phyloP scores from a whole-genome alignment of 2,888 invertebrate genomes.

The Pelosia muscerda region DNA sequence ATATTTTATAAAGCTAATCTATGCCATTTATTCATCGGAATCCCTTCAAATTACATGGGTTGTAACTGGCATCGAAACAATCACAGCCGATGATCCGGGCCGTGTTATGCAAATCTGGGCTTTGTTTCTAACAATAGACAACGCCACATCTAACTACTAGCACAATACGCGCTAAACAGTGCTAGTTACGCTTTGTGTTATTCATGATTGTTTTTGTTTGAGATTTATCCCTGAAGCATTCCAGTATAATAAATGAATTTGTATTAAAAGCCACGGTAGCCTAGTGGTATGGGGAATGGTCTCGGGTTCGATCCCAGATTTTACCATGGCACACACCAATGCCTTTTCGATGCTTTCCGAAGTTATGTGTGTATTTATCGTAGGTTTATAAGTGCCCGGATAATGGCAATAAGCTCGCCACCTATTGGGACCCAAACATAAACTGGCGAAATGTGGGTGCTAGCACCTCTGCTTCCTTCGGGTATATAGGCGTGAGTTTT shows the following conservation, averaged over 20 bases:
- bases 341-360: too few relatives aligned
- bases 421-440: too few relatives aligned
- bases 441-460: too few relatives aligned
- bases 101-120: slow-evolving; percentile 83
- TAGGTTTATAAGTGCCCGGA: too few relatives aligned
- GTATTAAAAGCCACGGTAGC: slow-evolving; percentile 9
- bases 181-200: slow-evolving; percentile 59
- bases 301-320: too few relatives aligned
- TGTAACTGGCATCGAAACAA: slow-evolving; percentile 81
- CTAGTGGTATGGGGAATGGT: too few relatives aligned
- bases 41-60: slow-evolving; percentile 81
- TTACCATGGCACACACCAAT: too few relatives aligned
- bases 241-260: slow-evolving; percentile 26
- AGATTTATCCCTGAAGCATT: slow-evolving; percentile 1
- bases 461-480: too few relatives aligned
- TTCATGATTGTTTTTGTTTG: slow-evolving; percentile 60
- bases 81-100: slow-evolving; percentile 79
- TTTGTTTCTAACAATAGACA: slow-evolving; percentile 77
- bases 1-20: slow-evolving; percentile 69
- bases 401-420: too few relatives aligned
- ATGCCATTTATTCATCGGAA: slow-evolving; percentile 74
- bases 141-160: slow-evolving; percentile 64
- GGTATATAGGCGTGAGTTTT: too few relatives aligned
- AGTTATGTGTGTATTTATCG: too few relatives aligned
- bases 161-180: slow-evolving; percentile 57